Base-by-base conservation (phyloP, 1,140 invertebrate genomes). In the Drosophila guanche region DNA sequence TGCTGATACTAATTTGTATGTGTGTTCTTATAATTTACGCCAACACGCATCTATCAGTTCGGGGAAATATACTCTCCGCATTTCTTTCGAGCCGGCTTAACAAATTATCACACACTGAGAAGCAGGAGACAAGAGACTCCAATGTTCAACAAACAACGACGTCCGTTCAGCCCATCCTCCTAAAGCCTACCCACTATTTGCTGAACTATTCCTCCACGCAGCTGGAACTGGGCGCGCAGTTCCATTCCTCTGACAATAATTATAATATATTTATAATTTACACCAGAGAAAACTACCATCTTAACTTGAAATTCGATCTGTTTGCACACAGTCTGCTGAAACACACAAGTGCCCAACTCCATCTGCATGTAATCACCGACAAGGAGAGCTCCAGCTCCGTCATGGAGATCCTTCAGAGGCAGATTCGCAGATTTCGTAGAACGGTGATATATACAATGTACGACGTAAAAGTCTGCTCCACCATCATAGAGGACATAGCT, bases 311-410 rank as follows among this genome's bases (percentile, higher is more conserved):
- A 70, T 94, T 95, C 62, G 90, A 91, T 51, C 92, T 92, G 23
- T 94, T 94, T 71, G 91, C 94, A 2, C 89, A 92, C 4, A 95
- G 94, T 6, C 89, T 95, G 40, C 83, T 95, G 2, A 92, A 90
- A 46, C 77, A 90, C 61, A 71, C 85, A 14, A 90, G 92, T 16
- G 92, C 93, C 4, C 92, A 93, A 43, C 77, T 96, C 42, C 92
- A 93, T 41, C 92, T 96, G 22, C 94, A 96, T 80, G 93, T 96
- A 2, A 94, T 96, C 51, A 94, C 93, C 1, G 96, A 97, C 85
- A 86, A 92, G 3, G 91, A 92, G 5, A 96, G 95, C 89, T 92
- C 93, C 79, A 52, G 81, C 3, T 93, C 95, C 48, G 95, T 95
- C n/a, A 84, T 93, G 45, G 90, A 93, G 20, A 92, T 95, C 14